Conservation (phyloP, 2,888 invertebrate genomes). For the Aphidoletes aphidimyza region DNA sequence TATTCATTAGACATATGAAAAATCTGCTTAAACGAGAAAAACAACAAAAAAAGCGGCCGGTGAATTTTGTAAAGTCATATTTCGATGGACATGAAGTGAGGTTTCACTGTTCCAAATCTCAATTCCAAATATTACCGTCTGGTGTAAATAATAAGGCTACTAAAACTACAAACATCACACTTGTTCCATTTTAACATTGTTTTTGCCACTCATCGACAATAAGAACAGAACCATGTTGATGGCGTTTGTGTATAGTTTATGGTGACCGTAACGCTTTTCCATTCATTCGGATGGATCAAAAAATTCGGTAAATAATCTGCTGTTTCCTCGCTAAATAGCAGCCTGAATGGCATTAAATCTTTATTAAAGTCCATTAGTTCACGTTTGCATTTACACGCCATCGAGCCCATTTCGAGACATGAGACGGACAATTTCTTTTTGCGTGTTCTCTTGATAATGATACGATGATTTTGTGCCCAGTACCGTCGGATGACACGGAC, state of each 20-base stretch:
- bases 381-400: neutral
- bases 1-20: neutral
- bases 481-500: neutral
- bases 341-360: slow-evolving; percentile 39
- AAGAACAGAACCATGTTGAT: neutral
- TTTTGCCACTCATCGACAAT: neutral
- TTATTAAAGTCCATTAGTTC: slow-evolving; percentile 52
- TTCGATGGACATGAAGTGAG: neutral
- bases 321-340: slow-evolving; percentile 26
- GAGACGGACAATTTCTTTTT: slow-evolving; percentile 28
- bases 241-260: neutral
- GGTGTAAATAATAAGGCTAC: slow-evolving; percentile 26
- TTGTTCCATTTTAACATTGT: neutral
- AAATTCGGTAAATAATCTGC: slow-evolving; percentile 8
- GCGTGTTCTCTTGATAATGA: slow-evolving; percentile 8
- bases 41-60: neutral
- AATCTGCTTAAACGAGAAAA: neutral
- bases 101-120: neutral
- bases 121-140: neutral
- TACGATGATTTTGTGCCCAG: slow-evolving; percentile 50
- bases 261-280: neutral
- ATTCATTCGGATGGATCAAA: neutral
- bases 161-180: slow-evolving; percentile 25
- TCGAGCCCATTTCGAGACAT: neutral
- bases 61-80: slow-evolving; percentile 31